Base-by-base conservation (phyloP, 2,888 invertebrate genomes). In the Electrophaes corylata region DNA sequence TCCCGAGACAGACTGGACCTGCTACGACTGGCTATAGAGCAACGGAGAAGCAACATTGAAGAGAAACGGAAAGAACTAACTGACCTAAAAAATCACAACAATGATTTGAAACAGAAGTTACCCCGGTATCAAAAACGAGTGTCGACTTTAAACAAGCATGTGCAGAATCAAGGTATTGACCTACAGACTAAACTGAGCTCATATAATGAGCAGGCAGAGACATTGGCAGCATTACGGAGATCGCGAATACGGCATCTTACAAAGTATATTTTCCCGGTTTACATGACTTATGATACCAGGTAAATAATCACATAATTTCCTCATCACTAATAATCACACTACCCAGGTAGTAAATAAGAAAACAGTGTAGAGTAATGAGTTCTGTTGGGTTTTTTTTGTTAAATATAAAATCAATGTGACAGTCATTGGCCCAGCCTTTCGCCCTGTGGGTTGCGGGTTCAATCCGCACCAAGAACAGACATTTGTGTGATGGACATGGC, bases 181-280 rank as follows among this genome's bases (percentile, higher is more conserved):
- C 60, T 91, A 16, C 83, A 87, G 60, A 81, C 79, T 31, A 84
- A 78, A 67, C 75, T 83, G 5, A 71, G 73, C 49, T 61, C 62
- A 0, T 88, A 84, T 62, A 80, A 75, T 35, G 87, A 89, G 12
- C 81, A 83, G 53, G 79, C 81, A 0, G 81, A 85, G 31, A 62
- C 72, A 0, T 65, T 83, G 43, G 89, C 88, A 33, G 86, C 88
- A 0, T 62, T 91, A 44, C 71, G 91, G 0, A 70, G 91, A 33
- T 84, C 88, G 0, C 65, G 90, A 45, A 88, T 91, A 78, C 69
- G 91, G 39, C 91, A 91, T 70, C 82, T 91, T 4, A 84, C 79
- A 0, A 85, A 87, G 64, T 90, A 90, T 66, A 91, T 91, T 35
- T 91, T 91, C 66, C 91, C 93, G 4, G 86, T 93, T 45, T 88